phyloP scores from a whole-genome alignment of 2,113 vertebrate species.

The Elephas maximus region DNA sequence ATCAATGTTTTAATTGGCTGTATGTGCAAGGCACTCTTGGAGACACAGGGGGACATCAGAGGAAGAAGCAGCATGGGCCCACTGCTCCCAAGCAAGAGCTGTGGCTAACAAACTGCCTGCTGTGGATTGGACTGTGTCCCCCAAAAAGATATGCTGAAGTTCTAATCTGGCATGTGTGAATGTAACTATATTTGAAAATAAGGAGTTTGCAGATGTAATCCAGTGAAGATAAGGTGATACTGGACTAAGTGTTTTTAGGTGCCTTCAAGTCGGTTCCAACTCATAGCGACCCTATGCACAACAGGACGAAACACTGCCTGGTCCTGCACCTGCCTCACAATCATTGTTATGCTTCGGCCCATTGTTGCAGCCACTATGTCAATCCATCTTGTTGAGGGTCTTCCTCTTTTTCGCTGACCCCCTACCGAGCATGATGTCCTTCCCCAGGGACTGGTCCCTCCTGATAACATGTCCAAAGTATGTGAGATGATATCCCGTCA shows the following conservation, averaged over 20 bases:
- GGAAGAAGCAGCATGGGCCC: not conserved
- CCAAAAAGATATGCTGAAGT: not conserved
- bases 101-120: not conserved
- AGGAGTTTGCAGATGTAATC: not conserved
- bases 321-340: too few species aligned
- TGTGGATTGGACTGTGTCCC: not conserved
- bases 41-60: not conserved
- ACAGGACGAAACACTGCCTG: too few species aligned
- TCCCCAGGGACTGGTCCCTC: too few species aligned
- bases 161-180: not conserved
- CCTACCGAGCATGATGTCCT: too few species aligned
- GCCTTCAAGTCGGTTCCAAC: too few species aligned
- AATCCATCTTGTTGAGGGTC: too few species aligned
- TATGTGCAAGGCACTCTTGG: not conserved
- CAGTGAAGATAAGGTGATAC: not conserved
- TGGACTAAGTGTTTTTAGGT: not conserved
- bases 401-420: too few species aligned
- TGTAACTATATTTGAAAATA: not conserved
- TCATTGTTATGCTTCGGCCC: too few species aligned
- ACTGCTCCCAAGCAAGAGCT: not conserved
- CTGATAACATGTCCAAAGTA: too few species aligned
- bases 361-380: too few species aligned
- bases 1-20: constrained; percentile 71
- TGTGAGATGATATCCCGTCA: too few species aligned
- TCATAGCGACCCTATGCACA: too few species aligned